Evolutionary conservation across 1,140 invertebrate species (phyloP), one percentile per base, ranked within the genome.

Genomic region (Drosophila novamexicana): DNA sequence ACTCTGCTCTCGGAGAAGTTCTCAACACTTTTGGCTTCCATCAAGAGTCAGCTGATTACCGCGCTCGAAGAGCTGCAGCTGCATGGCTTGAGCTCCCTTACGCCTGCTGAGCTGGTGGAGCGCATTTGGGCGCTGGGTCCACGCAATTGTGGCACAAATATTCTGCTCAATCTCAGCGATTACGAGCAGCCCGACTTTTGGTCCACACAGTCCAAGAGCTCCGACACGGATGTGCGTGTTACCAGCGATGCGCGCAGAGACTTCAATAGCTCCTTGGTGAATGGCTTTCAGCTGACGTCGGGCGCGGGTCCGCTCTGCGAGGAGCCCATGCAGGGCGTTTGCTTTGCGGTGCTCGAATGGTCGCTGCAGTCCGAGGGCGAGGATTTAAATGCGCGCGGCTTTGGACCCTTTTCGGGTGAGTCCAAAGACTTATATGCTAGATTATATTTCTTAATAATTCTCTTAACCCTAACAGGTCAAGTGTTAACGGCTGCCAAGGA

Each of bases 271-370:
- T 97, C 96, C 93, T 95, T 99, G 90, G 94, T 99, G 1, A 98
- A 97, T 93, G 98, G 98, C 2, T 99, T 99, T 93, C 97, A 99
- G 94, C 92, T 99, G 85, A 97, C 97, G 0, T 96, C 97, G 1
- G 92, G 96, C 12, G 95, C 97, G 50, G 98, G 98, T 5, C 97
- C 98, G 5, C 91, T 99, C 16, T 99, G 98, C 93, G 97, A 99
- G 91, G 98, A 99, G 89, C 97, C 98, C 14, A 97, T 99, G 96
- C 97, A 96, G 94, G 98, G 98, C 1, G 97, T 99, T 0, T 97
- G 96, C 63, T 98, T 99, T 93, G 93, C 97, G 70, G 94, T 99
- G 2, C 96, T 98, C 88, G 96, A 96, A 82, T 97, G 97, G 96
- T 93, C 93, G 7, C 92, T 94, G 61, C 93, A 94, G 63, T 86